Evolutionary conservation across 2,888 invertebrate species (phyloP).

Genomic region (Abscondita cerata): DNA sequence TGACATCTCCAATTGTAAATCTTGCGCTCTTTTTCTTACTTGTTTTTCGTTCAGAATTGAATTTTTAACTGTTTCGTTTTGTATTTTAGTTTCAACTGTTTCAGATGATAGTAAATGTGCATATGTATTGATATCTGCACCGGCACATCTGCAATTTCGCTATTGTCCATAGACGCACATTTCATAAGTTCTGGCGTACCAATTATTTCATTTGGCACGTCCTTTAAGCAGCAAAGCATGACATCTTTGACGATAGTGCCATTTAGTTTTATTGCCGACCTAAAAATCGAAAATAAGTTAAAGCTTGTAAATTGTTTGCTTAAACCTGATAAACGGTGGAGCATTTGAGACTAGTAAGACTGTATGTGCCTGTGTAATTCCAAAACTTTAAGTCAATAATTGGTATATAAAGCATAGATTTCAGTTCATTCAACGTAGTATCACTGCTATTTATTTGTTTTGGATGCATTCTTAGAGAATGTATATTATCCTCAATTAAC

Average conservation of each 20-base stretch:
- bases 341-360: slow-evolving; percentile 47
- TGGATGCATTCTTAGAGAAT: slow-evolving; percentile 45
- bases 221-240: slow-evolving; percentile 49
- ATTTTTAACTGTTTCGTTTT: slow-evolving; percentile 41
- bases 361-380: slow-evolving; percentile 48
- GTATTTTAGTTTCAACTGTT: slow-evolving; percentile 41
- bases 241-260: slow-evolving; percentile 49
- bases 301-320: no score
- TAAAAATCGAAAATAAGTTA: slow-evolving; percentile 28
- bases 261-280: slow-evolving; percentile 45
- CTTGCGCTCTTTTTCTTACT: slow-evolving; percentile 37
- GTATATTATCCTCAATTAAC: slow-evolving; percentile 50
- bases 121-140: slow-evolving; percentile 49
- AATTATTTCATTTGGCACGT: slow-evolving; percentile 48
- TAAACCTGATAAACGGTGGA: slow-evolving; percentile 37
- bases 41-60: slow-evolving; percentile 42
- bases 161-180: slow-evolving; percentile 46
- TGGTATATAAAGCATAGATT: slow-evolving; percentile 48
- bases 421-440: slow-evolving; percentile 45
- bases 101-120: slow-evolving; percentile 51
- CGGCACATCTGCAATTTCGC: slow-evolving; percentile 43
- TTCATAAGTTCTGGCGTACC: slow-evolving; percentile 45
- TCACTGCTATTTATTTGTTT: slow-evolving; percentile 38
- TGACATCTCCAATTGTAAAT: slow-evolving; percentile 41
- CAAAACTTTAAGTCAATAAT: slow-evolving; percentile 45